Percentiles rank a stretch among this genome's conserved stretches.
These are phyloP conservation scores for Nowickia ferox DNA, from an alignment of 2,888 invertebrate species.

Conservation along the genomic window DNA sequence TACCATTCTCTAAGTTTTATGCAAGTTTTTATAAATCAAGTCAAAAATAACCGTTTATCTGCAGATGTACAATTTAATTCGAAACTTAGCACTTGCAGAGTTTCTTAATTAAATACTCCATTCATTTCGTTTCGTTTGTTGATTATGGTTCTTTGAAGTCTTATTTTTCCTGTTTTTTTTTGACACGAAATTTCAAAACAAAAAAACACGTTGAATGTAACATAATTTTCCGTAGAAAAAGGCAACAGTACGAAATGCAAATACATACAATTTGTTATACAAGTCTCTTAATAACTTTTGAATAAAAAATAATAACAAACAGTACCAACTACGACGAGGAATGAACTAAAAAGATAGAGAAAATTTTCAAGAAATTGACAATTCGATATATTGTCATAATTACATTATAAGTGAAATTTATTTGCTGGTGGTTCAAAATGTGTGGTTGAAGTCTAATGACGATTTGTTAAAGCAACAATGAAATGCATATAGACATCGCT, in stretches of 20 bases:
- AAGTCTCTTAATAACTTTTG: conserved; percentile 33
- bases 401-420: too few species aligned
- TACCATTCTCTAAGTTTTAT: too few species aligned
- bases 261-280: conserved; percentile 19
- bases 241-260: neutral
- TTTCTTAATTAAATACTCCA: conserved; percentile 61
- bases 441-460: too few species aligned
- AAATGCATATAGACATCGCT: too few species aligned
- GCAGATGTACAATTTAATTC: conserved; percentile 10
- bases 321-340: conserved; percentile 10
- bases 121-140: conserved; percentile 54
- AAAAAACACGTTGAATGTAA: conserved; percentile 48
- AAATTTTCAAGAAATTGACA: too few species aligned
- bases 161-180: neutral
- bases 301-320: conserved; percentile 4
- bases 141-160: conserved; percentile 58
- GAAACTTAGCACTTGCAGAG: conserved; percentile 20
- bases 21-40: too few species aligned
- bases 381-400: too few species aligned
- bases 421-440: too few species aligned
- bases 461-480: too few species aligned
- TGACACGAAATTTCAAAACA: neutral
- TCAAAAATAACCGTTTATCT: too few species aligned
- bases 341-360: neutral
- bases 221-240: conserved; percentile 43